phyloP scores from a whole-genome alignment of 2,797 vertebrate genomes.

The Hozukius guyotensis region DNA sequence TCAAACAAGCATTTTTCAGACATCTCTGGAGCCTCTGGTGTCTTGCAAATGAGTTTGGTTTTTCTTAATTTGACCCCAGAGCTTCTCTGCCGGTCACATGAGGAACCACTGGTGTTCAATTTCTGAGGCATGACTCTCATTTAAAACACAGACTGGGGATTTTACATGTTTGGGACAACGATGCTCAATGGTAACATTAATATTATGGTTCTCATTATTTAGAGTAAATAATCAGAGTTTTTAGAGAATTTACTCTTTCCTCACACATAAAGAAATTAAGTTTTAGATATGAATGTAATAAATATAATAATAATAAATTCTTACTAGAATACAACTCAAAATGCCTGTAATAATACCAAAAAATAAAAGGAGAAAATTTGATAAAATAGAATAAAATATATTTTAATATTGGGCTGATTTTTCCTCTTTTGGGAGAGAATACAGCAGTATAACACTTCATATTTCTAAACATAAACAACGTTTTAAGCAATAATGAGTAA shows the following conservation, averaged over 20 bases:
- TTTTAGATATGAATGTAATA: background rate
- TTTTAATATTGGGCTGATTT: background rate
- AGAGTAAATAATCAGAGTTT: background rate
- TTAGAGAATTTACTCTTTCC: background rate
- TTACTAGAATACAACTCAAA: background rate
- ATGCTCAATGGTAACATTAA: background rate
- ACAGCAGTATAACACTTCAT: background rate
- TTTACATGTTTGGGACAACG: background rate
- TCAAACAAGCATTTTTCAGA: background rate
- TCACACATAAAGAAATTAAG: background rate
- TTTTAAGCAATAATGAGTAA: background rate
- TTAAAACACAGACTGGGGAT: conserved; percentile 18
- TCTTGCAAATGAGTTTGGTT: background rate
- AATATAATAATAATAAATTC: background rate
- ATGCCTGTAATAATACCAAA: background rate
- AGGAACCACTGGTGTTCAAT: conserved; percentile 63
- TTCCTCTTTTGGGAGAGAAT: fast-evolving
- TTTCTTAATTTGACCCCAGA: conserved; percentile 23
- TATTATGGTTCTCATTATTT: background rate
- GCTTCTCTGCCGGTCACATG: conserved; percentile 59
- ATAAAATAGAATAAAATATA: background rate
- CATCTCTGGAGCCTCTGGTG: background rate
- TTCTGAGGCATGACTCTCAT: conserved; percentile 76
- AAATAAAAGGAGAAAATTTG: fast-evolving
- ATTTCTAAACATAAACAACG: background rate